A percentile compares a stretch with the other conserved stretches of the same genome.
Conservation (phyloP, 2,797 vertebrate species). For the Poeciliopsis presidionis region DNA sequence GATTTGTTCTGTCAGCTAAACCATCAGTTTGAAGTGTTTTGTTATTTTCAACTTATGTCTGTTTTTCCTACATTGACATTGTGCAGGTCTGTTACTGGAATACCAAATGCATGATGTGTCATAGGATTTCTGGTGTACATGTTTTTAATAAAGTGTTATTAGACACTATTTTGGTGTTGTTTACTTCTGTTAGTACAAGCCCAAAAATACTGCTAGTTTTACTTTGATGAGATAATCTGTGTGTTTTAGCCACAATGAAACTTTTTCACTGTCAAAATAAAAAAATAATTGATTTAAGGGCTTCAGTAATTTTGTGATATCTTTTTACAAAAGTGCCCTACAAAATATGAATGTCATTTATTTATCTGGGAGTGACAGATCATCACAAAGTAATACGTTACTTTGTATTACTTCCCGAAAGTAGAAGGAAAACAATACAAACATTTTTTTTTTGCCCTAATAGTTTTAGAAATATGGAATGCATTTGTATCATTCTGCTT, state of each 20-base stretch:
- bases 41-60: background rate
- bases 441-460: too few relatives aligned
- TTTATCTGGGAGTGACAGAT: background rate
- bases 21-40: background rate
- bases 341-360: too few relatives aligned
- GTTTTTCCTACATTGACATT: background rate
- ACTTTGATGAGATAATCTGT: background rate
- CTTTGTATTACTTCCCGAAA: background rate
- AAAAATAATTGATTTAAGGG: background rate
- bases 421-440: background rate
- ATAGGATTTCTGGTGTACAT: background rate
- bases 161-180: background rate
- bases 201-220: too few relatives aligned
- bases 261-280: background rate
- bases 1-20: background rate
- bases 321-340: background rate
- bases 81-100: background rate
- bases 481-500: background rate
- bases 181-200: background rate
- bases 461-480: background rate
- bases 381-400: background rate
- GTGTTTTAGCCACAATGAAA: background rate
- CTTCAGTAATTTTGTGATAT: background rate
- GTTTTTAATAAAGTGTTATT: slow-evolving; percentile 9
- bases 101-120: background rate